These are phyloP conservation scores for Drosophila austrosaltans DNA, from an alignment of 2,888 invertebrate species.

Conservation along the genomic window DNA sequence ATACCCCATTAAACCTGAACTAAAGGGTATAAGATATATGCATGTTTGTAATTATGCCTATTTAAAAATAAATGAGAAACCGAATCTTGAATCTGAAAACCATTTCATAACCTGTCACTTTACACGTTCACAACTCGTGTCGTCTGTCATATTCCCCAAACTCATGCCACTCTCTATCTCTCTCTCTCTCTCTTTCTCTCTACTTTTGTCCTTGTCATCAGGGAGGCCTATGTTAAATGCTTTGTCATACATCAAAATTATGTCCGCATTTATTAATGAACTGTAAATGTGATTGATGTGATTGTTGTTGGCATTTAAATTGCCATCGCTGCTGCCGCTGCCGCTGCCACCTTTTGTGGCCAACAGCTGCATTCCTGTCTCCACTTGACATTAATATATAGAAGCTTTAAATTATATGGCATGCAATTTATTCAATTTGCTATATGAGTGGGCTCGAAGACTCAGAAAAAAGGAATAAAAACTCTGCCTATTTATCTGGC, in stretches of 20 bases:
- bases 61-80: conserved; percentile 16
- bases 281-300: conserved; percentile 75
- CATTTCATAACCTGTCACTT: conserved; percentile 38
- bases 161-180: background rate
- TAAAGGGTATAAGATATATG: background rate
- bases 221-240: conserved; percentile 59
- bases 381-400: conserved; percentile 58
- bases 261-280: conserved; percentile 71
- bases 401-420: conserved; percentile 61
- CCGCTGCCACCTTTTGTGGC: background rate
- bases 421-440: conserved; percentile 53
- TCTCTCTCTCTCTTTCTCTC: background rate
- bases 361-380: conserved; percentile 38
- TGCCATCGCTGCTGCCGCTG: conserved; percentile 14
- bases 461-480: conserved; percentile 26
- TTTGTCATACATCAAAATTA: conserved; percentile 71
- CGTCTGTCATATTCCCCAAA: background rate
- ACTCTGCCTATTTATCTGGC: conserved; percentile 27
- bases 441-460: conserved; percentile 24
- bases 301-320: conserved; percentile 33
- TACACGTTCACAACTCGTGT: conserved; percentile 30
- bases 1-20: background rate
- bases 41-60: background rate
- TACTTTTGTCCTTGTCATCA: conserved; percentile 10
- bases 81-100: conserved; percentile 12